Evolutionary conservation across 2,113 vertebrate genomes (phyloP), one percentile per base, ranked within the genome.

Genomic region (Naja naja): DNA sequence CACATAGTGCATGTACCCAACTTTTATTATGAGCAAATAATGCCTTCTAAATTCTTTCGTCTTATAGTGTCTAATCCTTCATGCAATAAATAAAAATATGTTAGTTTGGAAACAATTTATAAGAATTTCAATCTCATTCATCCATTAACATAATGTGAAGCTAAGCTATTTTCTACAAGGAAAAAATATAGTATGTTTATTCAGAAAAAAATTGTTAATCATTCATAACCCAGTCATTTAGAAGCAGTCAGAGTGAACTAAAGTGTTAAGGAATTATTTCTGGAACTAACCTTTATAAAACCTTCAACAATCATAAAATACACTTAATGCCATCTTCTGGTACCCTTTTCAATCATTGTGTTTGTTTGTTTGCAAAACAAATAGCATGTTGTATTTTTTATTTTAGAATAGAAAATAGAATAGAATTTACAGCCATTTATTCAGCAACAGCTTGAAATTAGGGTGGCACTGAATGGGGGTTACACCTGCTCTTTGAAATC

Each of bases 11-110:
- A 90, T 43, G 25, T 23, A 87, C 39, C 34, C n/a, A 64, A 47
- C 45, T 45, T n/a, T 64, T 86, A 86, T 93, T 90, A 53, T 93
- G 88, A 93, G 85, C 45, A 55, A 86, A n/a, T 89, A 54, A 0
- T 0, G 0, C 92, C 93, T 95, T 86, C 0, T 5, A 88, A 92
- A 94, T 95, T 93, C 81, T 96, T 92, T 90, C 92, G 53, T 92
- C 54, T 49, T 90, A 27, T 18, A 74, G 81, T 64, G 90, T 92
- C 93, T 95, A 90, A 93, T 90, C 5, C 69, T 92, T 92, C 74
- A 94, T 89, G 55, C 23, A 88, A 88, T 92, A 93, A 95, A 93
- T 92, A 85, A 93, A 94, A 85, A 39, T 87, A 91, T 85, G 94
- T 95, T 93, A 91, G 87, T 58, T 89, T 55, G 74, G 93, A 85